Evolutionary conservation across 1,140 invertebrate species (phyloP), one percentile per base, ranked within the genome.

Genomic region (Drosophila watanabei): DNA sequence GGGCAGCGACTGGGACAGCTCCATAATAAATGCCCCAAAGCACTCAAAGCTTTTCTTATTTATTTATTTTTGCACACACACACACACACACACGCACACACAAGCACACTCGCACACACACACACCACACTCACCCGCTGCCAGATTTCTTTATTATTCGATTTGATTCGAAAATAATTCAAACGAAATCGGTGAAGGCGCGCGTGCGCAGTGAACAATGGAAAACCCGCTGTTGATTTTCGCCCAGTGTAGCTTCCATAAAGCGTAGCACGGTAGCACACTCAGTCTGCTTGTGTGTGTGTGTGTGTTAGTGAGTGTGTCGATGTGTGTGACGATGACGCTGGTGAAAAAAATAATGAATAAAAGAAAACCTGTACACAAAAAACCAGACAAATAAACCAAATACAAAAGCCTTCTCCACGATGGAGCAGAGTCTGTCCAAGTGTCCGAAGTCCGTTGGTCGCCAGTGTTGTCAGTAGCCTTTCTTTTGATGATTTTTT

Each of bases 321-420:
- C 18, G 41, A 43, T 75, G 51, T 73, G 30, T 46, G 52, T 71
- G 68, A 87, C 82, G 82, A 90, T 87, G 83, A 91, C 87, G 80
- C 62, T 90, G 83, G 77, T 82, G n/a, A 88, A 91, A 86, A 84
- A 86, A 90, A 85, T 90, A 89, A 89, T 89, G 86, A 89, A 89
- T 89, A 89, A 89, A 86, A 89, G 88, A 90, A 89, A 89, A 89
- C 86, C 86, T 89, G 86, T 79, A 90, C 85, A 85, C 73, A 85
- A 83, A 61, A 84, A 63, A 69, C 52, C 65, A 80, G 59, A 81
- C 63, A 88, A 89, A 87, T 71, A 80, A 82, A 80, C 61, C 72
- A 91, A 90, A 91, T 70, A 87, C 79, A 85, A 84, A 85, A 77
- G 83, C 79, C 82, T 82, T 86, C 70, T 68, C 64, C 71, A 58